Conservation (phyloP, 1,140 invertebrate genomes). For the Steinernema feltiae region DNA sequence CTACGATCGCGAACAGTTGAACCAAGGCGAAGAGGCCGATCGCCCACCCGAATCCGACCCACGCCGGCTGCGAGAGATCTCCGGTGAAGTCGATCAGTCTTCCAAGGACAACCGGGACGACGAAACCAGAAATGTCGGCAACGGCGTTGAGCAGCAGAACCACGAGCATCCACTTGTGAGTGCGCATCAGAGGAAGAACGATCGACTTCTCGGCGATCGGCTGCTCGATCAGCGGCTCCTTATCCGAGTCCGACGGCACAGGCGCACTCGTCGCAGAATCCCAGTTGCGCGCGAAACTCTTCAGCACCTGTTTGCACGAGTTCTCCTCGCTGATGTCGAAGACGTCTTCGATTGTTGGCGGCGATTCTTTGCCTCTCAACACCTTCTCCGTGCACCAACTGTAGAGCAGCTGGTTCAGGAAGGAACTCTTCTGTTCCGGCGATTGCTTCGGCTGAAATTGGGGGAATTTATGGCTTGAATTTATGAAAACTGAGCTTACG, state of each 20-base stretch:
- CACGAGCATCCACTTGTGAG: neutral
- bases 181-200: neutral
- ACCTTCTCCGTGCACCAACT: neutral
- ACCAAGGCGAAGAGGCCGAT: no score
- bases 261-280: neutral
- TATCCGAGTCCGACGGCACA: neutral
- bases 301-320: neutral
- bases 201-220: neutral
- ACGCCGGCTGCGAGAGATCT: neutral
- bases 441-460: neutral
- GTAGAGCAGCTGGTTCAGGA: constrained; percentile 7
- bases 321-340: neutral
- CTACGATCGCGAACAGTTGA: neutral
- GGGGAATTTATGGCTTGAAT: neutral
- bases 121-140: no score
- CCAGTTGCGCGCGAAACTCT: neutral
- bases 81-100: neutral
- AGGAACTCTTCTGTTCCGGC: neutral
- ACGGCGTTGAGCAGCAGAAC: neutral
- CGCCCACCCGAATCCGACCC: neutral
- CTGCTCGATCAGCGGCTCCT: neutral
- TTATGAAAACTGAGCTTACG: neutral
- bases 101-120: neutral
- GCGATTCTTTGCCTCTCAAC: neutral
- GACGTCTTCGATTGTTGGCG: neutral